phyloP scores from a whole-genome alignment of 2,888 invertebrate species.

The Quadroppia sp. region DNA sequence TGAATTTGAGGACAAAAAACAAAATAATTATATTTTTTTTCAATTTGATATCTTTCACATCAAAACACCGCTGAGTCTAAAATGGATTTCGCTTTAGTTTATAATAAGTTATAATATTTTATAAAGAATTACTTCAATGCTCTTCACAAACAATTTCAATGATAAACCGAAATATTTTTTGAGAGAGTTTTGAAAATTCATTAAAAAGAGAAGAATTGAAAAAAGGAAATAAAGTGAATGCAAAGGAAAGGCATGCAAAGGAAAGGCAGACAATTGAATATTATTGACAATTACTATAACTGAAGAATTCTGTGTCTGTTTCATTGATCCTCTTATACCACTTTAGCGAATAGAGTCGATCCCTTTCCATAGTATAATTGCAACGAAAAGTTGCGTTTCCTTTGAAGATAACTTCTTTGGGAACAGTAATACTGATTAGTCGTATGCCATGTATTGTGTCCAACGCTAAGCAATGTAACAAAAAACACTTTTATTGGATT shows the following conservation, averaged over 20 bases:
- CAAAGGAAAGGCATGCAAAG: background rate
- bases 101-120: conserved; percentile 14
- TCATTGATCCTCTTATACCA: conserved; percentile 40
- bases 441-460: background rate
- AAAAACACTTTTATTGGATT: conserved; percentile 10
- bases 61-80: conserved; percentile 1
- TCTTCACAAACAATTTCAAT: background rate
- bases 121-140: conserved; percentile 13
- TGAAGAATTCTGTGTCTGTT: conserved; percentile 40
- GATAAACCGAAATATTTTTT: conserved; percentile 10
- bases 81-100: conserved; percentile 9
- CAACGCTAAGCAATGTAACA: background rate
- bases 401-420: conserved; percentile 34
- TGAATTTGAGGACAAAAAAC: too few species aligned
- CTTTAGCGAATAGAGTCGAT: conserved; percentile 42
- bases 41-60: background rate
- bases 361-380: conserved; percentile 31
- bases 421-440: background rate
- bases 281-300: conserved; percentile 38
- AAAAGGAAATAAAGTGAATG: background rate
- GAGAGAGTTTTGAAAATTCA: background rate
- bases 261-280: background rate
- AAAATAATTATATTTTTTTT: background rate
- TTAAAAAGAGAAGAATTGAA: background rate
- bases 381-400: conserved; percentile 36